Evolutionary conservation across 1,140 invertebrate genomes (phyloP), one percentile per base, ranked within the genome.

Genomic region (Neelides sp.): DNA sequence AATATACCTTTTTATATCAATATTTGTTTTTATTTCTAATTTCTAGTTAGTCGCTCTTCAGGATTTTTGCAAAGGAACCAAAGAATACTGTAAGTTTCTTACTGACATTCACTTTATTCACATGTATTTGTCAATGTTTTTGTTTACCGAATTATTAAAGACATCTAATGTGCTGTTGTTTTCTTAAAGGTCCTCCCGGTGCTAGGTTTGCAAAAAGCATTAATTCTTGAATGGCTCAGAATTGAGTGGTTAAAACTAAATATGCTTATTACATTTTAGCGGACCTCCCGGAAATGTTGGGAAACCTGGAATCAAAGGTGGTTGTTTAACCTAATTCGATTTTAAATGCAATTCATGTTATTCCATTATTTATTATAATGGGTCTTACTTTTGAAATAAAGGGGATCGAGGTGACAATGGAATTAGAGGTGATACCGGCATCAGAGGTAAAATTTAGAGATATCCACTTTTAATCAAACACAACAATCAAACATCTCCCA

Each of bases 71-170:
- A 73, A 73, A 49, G 76, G 79, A 10, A 80, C 82, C 0, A 77
- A 80, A 61, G 78, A 86, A 30, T 85, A 85, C 63, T 91, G 87
- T 64, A n/a, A n/a, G n/a, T n/a, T n/a, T n/a, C n/a, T n/a, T n/a
- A n/a, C n/a, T n/a, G n/a, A n/a, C n/a, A n/a, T n/a, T n/a, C n/a
- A n/a, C n/a, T n/a, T n/a, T n/a, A n/a, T n/a, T n/a, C n/a, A n/a
- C n/a, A n/a, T n/a, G n/a, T n/a, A n/a, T n/a, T n/a, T n/a, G n/a
- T n/a, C n/a, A n/a, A n/a, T n/a, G n/a, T n/a, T n/a, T n/a, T n/a
- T n/a, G n/a, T n/a, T n/a, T n/a, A n/a, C n/a, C n/a, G n/a, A n/a
- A n/a, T n/a, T n/a, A n/a, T n/a, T n/a, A n/a, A n/a, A n/a, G n/a
- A n/a, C n/a, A n/a, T n/a, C n/a, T n/a, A n/a, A n/a, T n/a, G n/a